Base-by-base conservation (phyloP, 1,140 invertebrate species). In the Ephestia elutella region DNA sequence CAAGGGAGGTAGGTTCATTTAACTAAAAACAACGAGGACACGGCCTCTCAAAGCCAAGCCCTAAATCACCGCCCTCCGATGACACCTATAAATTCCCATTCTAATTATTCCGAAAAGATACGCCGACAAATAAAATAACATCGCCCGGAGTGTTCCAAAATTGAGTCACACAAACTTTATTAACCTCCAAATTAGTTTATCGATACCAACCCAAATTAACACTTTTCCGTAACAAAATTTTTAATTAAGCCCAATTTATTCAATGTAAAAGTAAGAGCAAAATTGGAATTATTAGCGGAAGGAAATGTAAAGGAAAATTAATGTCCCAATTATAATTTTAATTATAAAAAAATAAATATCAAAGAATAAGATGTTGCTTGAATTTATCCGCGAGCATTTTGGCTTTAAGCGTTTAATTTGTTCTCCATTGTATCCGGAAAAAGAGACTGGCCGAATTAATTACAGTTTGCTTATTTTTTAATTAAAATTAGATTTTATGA, bases 401-500 rank as follows among this genome's bases (percentile, higher is more conserved):
- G 63, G 57, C 56, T 67, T 54, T 61, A 71, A 72, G 66, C 65
- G 71, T 75, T 74, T 79, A 75, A 81, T 81, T 81, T 75, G 70
- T 73, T 71, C 59, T 68, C 72, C 62, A 75, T 77, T 72, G 65
- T 75, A 71, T 64, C 70, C 61, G 63, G 62, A 63, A 66, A 60
- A 68, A 62, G 62, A 68, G 57, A 68, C 70, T 56, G 65, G 17
- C 57, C 56, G 71, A 78, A 81, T 78, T 79, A 81, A 80, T 78
- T 80, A 75, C 71, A 65, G 66, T 80, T 79, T 81, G 63, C 71
- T 81, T 82, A 85, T 86, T 86, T 85, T 87, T 81, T 85, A 87
- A 85, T 87, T 85, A 87, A 87, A 87, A 82, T 85, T 85, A 81
- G 76, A 83, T 85, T 81, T 77, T 78, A 80, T 66, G 74, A 77